A percentile compares a stretch with the other conserved stretches of the same genome.
These are phyloP conservation scores for Cyprinodon tularosa DNA, from an alignment of 2,113 vertebrate species.

Conservation along the genomic window DNA sequence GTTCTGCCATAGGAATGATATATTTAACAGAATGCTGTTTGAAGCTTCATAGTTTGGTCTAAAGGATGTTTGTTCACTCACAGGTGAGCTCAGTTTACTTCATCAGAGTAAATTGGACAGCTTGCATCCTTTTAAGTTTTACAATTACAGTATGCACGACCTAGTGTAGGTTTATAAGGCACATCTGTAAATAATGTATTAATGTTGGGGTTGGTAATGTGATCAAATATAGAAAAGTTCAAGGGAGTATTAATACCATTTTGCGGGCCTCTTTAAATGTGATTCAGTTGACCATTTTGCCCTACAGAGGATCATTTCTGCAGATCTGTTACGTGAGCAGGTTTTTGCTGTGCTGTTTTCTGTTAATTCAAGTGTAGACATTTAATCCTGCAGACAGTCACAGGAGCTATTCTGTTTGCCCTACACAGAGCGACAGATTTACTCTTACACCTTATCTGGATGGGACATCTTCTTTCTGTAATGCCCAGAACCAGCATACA, in stretches of 20 bases:
- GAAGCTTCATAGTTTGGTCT: no score
- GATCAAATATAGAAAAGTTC: background rate
- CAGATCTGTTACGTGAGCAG: background rate
- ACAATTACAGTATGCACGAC: no score
- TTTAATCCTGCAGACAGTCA: background rate
- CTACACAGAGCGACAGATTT: background rate
- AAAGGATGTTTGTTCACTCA: no score
- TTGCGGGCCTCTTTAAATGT: background rate
- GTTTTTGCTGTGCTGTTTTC: background rate
- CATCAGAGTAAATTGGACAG: no score
- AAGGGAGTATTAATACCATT: background rate
- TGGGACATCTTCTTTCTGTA: constrained; percentile 1
- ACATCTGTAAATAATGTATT: no score
- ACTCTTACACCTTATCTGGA: background rate
- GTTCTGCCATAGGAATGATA: no score
- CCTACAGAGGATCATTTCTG: background rate
- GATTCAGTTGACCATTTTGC: background rate
- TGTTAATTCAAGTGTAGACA: background rate
- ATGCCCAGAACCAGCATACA: constrained; percentile 6
- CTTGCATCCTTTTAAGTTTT: no score
- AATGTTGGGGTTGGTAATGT: background rate
- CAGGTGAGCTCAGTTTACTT: no score
- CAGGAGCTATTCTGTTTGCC: background rate
- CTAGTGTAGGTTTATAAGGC: no score
- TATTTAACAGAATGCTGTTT: no score